Base-by-base conservation (phyloP, 2,888 invertebrate species). In the Cremastobaeus sp. region DNA sequence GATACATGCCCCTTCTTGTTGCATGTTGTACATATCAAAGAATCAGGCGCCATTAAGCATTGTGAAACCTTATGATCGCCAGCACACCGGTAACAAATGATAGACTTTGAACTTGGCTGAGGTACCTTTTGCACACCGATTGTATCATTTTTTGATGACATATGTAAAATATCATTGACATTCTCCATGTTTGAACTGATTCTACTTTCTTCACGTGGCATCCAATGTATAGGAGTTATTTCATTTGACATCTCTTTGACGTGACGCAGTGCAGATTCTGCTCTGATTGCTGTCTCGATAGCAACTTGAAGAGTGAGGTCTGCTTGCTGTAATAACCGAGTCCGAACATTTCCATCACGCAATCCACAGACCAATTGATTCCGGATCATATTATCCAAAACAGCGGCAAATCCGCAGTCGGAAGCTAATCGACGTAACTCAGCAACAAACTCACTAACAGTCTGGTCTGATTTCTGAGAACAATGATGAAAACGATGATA, bases 291-390 rank as follows among this genome's bases (percentile, higher is more conserved):
- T 0, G 41, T 41, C 8, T 55, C 55, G 5, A 21, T 55, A n/a
- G 55, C 25, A 0, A 20, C 9, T 0, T 12, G n/a, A 9, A 55
- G 39, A 3, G 39, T 55, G 14, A 55, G 41, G 1, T 39, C 28
- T 2, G 9, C 20, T 3, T 6, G 3, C 25, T 55, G 55, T 14
- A 55, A 20, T 15, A 55, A 41, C 3, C 55, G 20, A 3, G 55
- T 14, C 1, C 55, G 55, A 9, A 55, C 55, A 9, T 11, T 12
- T 12, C 25, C 28, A 12, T 55, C 55, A 11, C 28, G 21, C 20
- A 55, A n/a, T 12, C 41, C 55, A 21, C 39, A 55, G 4, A 39
- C 55, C 8, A 55, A n/a, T 30, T 55, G 25, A 41, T 55, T 55
- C 15, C 41, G 39, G 14, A 55, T 55, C 55, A 39, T 55, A 6